Conservation (phyloP, 2,113 vertebrate genomes). For the Zosterops borbonicus region DNA sequence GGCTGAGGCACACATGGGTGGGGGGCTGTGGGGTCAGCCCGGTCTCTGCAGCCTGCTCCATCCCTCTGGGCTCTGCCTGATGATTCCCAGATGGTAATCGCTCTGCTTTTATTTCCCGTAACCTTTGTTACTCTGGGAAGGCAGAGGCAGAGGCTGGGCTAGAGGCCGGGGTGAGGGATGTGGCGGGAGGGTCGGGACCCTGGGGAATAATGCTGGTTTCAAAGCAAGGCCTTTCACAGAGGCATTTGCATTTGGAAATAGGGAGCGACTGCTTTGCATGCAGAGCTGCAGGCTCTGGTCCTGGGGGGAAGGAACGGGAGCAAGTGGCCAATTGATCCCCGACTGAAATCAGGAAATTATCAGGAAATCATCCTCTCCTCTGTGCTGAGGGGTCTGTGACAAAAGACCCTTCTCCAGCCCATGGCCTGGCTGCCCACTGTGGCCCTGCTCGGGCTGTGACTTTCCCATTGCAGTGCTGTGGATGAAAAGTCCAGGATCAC, state of each 20-base stretch:
- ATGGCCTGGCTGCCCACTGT: not conserved
- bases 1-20: constrained; percentile 68
- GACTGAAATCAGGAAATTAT: constrained; percentile 6
- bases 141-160: constrained; percentile 58
- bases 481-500: not conserved
- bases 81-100: constrained; percentile 83
- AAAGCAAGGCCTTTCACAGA: constrained; percentile 41
- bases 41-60: not conserved
- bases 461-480: not conserved
- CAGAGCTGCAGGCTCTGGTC: not conserved
- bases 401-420: not conserved
- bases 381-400: not conserved
- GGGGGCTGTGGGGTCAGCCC: constrained; percentile 52
- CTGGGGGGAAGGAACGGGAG: not conserved
- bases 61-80: constrained; percentile 66
- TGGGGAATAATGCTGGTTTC: constrained; percentile 64
- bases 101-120: constrained; percentile 61
- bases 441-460: rapidly evolving
- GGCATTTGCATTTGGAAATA: constrained; percentile 52
- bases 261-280: constrained; percentile 9
- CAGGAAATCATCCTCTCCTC: not conserved
- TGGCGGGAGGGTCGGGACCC: constrained; percentile 63
- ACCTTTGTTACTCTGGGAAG: constrained; percentile 54
- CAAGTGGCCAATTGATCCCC: constrained; percentile 27
- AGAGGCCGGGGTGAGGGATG: constrained; percentile 52